phyloP scores from a whole-genome alignment of 2,888 invertebrate species.

The Andrena haemorrhoa region DNA sequence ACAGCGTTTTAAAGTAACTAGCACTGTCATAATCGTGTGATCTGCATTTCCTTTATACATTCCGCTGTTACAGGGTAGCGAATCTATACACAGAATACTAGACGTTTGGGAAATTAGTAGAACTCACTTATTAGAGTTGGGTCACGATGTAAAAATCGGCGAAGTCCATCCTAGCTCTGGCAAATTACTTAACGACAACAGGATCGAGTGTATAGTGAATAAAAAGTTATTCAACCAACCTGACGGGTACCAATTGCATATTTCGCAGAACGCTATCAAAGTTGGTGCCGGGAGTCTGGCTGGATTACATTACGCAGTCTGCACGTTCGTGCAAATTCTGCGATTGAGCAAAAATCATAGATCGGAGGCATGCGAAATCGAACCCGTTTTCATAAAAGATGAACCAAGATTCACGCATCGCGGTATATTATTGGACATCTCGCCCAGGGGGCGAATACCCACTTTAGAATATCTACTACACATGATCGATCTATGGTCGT shows the following conservation, averaged over 20 bases:
- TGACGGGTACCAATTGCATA: conserved; percentile 86
- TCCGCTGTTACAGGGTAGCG: conserved; percentile 76
- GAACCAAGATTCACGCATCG: conserved; percentile 86
- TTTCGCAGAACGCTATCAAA: conserved; percentile 85
- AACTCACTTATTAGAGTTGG: conserved; percentile 84
- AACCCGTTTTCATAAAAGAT: conserved; percentile 86
- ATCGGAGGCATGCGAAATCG: conserved; percentile 80
- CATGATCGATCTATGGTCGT: conserved; percentile 86
- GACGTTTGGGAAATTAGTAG: conserved; percentile 86
- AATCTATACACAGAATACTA: conserved; percentile 84
- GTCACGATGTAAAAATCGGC: conserved; percentile 85
- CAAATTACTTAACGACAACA: conserved; percentile 81
- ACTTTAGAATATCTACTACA: conserved; percentile 86
- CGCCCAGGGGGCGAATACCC: conserved; percentile 86
- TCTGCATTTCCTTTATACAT: not conserved
- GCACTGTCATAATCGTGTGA: not conserved
- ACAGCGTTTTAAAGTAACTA: not conserved
- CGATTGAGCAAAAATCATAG: conserved; percentile 83
- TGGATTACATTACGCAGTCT: conserved; percentile 87
- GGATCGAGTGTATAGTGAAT: conserved; percentile 86
- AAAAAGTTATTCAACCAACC: conserved; percentile 84
- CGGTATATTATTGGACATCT: conserved; percentile 87
- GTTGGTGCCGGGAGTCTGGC: conserved; percentile 86
- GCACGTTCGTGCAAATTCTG: conserved; percentile 87
- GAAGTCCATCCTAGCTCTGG: conserved; percentile 84